phyloP scores from a whole-genome alignment of 2,113 vertebrate genomes.

The Megaleporinus macrocephalus region DNA sequence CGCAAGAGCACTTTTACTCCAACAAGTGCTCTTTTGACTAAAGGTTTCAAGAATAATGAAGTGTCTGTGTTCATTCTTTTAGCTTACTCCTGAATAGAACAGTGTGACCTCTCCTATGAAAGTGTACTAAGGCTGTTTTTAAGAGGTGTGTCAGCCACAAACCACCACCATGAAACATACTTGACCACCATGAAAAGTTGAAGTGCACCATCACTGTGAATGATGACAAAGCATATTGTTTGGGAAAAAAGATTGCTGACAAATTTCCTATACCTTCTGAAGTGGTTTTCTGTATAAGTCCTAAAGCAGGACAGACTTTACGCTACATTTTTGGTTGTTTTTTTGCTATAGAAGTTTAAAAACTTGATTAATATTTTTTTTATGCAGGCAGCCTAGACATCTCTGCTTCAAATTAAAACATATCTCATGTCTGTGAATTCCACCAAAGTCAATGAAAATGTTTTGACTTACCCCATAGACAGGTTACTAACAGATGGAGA shows the following conservation, averaged over 20 bases:
- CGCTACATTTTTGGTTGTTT: too few relatives aligned
- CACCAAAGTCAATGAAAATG: too few relatives aligned
- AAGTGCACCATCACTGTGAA: background rate
- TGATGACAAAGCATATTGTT: background rate
- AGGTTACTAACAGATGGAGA: too few relatives aligned
- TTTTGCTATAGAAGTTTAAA: too few relatives aligned
- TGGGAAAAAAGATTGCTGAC: background rate
- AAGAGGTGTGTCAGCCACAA: too few relatives aligned
- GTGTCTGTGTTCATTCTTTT: background rate
- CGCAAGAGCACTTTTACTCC: background rate
- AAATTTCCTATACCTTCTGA: background rate
- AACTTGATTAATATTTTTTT: too few relatives aligned
- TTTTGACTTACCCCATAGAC: too few relatives aligned
- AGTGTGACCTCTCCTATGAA: background rate
- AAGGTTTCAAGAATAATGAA: background rate
- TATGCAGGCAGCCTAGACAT: too few relatives aligned
- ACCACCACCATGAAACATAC: background rate
- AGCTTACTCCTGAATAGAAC: background rate
- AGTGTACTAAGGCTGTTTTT: background rate
- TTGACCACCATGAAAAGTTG: too few relatives aligned
- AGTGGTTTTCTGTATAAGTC: background rate
- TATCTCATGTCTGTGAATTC: too few relatives aligned
- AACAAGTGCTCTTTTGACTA: constrained; percentile 5
- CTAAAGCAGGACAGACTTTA: too few relatives aligned
- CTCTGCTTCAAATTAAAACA: too few relatives aligned